Conservation (phyloP, 1,140 invertebrate species). For the Nasonia giraulti region DNA sequence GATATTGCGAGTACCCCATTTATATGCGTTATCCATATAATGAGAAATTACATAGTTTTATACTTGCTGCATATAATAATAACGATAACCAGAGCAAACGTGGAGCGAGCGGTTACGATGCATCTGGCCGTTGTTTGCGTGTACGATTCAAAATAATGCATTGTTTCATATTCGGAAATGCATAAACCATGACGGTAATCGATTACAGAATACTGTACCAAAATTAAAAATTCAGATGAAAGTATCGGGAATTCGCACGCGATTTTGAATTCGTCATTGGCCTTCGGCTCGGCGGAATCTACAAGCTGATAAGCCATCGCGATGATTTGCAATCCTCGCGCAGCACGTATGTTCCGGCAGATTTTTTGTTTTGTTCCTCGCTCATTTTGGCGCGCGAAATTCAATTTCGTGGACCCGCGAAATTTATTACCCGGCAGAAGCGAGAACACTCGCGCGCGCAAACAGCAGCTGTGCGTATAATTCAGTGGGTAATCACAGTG, state of each 20-base stretch:
- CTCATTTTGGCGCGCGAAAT: neutral
- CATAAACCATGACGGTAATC: too few species aligned
- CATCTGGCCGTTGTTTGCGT: too few species aligned
- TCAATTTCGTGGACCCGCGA: neutral
- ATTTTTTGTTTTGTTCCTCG: neutral
- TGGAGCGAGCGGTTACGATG: too few species aligned
- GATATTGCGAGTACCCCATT: too few species aligned
- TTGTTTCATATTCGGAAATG: too few species aligned
- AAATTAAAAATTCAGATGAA: too few species aligned
- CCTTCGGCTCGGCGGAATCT: neutral
- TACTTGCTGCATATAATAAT: neutral
- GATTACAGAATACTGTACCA: too few species aligned
- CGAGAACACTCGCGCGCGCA: neutral
- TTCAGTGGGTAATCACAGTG: conserved; percentile 1
- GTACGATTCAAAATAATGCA: too few species aligned
- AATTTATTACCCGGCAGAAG: neutral
- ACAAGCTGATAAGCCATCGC: neutral
- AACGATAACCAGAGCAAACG: neutral
- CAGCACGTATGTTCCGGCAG: too few species aligned
- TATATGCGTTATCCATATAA: neutral
- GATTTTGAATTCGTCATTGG: too few species aligned
- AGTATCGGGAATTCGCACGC: too few species aligned
- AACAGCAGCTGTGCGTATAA: neutral
- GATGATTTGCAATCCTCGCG: neutral
- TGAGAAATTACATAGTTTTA: neutral